Conservation (phyloP, 2,888 invertebrate species). For the Amblyjoppa fuscipennis region DNA sequence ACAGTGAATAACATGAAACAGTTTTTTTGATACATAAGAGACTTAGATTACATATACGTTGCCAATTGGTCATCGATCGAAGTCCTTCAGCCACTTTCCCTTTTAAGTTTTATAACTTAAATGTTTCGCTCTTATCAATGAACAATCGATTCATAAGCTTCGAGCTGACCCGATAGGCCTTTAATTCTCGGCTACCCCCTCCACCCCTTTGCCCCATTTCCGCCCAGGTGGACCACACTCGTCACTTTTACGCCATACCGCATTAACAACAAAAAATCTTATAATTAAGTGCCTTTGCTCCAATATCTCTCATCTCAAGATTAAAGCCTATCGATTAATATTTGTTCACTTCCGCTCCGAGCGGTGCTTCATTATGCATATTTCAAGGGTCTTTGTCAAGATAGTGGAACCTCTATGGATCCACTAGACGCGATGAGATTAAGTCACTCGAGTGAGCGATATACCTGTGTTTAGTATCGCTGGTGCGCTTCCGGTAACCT, state of each 20-base stretch:
- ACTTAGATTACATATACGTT: too few relatives aligned
- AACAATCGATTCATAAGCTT: too few relatives aligned
- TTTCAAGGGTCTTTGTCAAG: conserved; percentile 58
- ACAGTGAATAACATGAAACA: too few relatives aligned
- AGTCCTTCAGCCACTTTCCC: too few relatives aligned
- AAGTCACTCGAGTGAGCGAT: conserved; percentile 44
- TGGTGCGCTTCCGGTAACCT: conserved; percentile 18
- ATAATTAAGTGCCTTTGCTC: conserved; percentile 27
- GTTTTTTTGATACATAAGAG: too few relatives aligned
- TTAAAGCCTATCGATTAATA: conserved; percentile 35
- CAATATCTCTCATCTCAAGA: conserved; percentile 26
- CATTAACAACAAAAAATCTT: conserved; percentile 11
- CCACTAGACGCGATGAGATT: conserved; percentile 39
- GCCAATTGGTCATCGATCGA: too few relatives aligned
- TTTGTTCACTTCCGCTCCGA: conserved; percentile 12
- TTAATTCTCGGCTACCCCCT: too few relatives aligned
- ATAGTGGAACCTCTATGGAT: conserved; percentile 50
- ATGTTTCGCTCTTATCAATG: too few relatives aligned
- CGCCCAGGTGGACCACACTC: too few relatives aligned
- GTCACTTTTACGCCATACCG: background rate
- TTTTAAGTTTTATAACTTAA: too few relatives aligned
- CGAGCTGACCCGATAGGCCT: too few relatives aligned
- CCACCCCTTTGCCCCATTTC: too few relatives aligned
- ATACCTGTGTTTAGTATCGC: background rate
- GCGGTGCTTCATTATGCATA: conserved; percentile 55